Evolutionary conservation across 2,888 invertebrate species (phyloP).

Genomic region (Didymodactylos carnosus): DNA sequence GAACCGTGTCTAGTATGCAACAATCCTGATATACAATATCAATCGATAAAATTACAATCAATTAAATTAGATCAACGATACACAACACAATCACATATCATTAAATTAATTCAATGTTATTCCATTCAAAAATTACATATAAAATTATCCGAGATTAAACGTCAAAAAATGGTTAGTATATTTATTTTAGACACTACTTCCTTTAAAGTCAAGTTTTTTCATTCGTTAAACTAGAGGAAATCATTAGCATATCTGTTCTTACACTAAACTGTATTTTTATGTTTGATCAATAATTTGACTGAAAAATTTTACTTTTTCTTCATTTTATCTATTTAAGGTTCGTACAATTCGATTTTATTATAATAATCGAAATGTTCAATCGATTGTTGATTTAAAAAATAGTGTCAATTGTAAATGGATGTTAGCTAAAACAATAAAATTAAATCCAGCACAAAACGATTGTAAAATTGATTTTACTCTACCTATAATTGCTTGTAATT

Average conservation of each 20-base stretch:
- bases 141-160: conserved; percentile 76
- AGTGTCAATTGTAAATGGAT: conserved; percentile 55
- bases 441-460: conserved; percentile 69
- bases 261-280: too few relatives aligned
- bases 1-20: conserved; percentile 94
- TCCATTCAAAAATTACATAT: conserved; percentile 79
- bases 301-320: not conserved
- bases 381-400: conserved; percentile 88
- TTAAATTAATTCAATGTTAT: conserved; percentile 79
- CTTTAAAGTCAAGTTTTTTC: not conserved
- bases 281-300: not conserved
- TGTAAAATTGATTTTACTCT: conserved; percentile 86
- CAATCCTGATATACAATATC: conserved; percentile 68
- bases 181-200: not conserved
- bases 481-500: conserved; percentile 85
- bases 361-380: conserved; percentile 74
- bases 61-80: conserved; percentile 51
- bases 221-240: too few relatives aligned
- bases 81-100: conserved; percentile 89
- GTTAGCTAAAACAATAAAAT: conserved; percentile 71
- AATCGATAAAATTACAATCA: conserved; percentile 16
- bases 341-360: conserved; percentile 84
- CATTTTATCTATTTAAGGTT: conserved; percentile 35
- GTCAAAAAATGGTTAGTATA: conserved; percentile 76
- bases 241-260: too few relatives aligned